Conservation (phyloP, 2,888 invertebrate species). For the Ctena decussata region DNA sequence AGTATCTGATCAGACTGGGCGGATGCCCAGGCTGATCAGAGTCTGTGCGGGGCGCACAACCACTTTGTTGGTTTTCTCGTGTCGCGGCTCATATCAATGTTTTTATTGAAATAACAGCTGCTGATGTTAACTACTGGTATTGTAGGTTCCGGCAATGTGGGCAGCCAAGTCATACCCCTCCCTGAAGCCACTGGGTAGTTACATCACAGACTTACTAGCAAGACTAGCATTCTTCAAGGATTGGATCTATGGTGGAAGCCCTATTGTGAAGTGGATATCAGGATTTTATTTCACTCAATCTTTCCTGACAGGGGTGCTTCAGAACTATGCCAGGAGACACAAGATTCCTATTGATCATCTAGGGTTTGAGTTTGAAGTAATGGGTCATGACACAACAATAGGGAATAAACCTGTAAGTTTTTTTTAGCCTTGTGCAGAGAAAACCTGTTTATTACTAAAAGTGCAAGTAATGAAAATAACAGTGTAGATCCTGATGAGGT, state of each 20-base stretch:
- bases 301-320: constrained; percentile 85
- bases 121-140: too few species aligned
- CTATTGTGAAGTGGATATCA: constrained; percentile 87
- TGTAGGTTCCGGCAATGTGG: constrained; percentile 86
- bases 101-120: too few species aligned
- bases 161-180: constrained; percentile 86
- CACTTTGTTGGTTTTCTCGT: too few species aligned
- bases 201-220: constrained; percentile 85
- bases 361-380: constrained; percentile 85
- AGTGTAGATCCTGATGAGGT: too few species aligned
- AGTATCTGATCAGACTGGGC: too few species aligned
- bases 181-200: constrained; percentile 86
- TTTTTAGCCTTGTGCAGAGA: too few species aligned
- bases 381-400: constrained; percentile 77
- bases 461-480: too few species aligned
- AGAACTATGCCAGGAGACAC: constrained; percentile 85
- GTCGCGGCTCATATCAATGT: too few species aligned
- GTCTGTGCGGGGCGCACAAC: too few species aligned
- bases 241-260: constrained; percentile 85
- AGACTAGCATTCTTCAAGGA: constrained; percentile 86
- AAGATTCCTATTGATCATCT: constrained; percentile 86
- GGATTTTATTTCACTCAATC: constrained; percentile 87
- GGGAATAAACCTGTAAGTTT: constrained; percentile 82
- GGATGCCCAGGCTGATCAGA: too few species aligned
- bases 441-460: too few species aligned